Evolutionary conservation across 2,888 invertebrate genomes (phyloP).

Genomic region (Hyposoter didymator): DNA sequence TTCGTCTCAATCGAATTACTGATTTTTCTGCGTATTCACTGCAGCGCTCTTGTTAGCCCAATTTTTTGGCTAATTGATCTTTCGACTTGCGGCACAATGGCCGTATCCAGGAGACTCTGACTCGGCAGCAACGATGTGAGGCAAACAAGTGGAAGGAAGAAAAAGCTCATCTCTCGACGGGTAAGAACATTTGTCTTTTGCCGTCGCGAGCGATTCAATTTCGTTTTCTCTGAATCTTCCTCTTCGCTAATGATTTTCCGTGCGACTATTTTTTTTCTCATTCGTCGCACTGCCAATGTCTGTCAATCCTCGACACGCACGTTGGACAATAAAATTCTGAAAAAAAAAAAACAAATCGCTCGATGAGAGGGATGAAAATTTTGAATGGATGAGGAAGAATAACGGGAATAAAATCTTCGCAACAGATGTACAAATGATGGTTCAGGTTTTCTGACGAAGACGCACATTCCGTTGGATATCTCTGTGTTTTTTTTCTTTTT

Average conservation of each 20-base stretch:
- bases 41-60: conserved; percentile 71
- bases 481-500: conserved; percentile 11
- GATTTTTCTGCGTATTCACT: conserved; percentile 79
- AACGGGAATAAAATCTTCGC: conserved; percentile 13
- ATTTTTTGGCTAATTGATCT: conserved; percentile 82
- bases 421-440: conserved; percentile 44
- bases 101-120: conserved; percentile 25
- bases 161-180: conserved; percentile 51
- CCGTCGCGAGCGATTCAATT: conserved; percentile 74
- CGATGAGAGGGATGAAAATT: conserved; percentile 10
- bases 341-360: conserved; percentile 16
- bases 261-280: conserved; percentile 38
- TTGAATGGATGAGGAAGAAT: conserved; percentile 24
- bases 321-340: conserved; percentile 9
- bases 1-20: conserved; percentile 83
- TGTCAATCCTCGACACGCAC: conserved; percentile 44
- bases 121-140: conserved; percentile 41
- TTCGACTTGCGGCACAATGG: conserved; percentile 53
- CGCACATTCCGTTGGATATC: conserved; percentile 13
- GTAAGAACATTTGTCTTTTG: conserved; percentile 77
- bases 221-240: conserved; percentile 56
- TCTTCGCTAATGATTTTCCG: conserved; percentile 1
- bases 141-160: conserved; percentile 43
- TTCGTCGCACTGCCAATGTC: conserved; percentile 39
- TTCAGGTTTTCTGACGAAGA: conserved; percentile 15